A percentile compares a stretch with the other conserved stretches of the same genome.
phyloP scores from a whole-genome alignment of 2,888 invertebrate species.

The Apeira syringaria region DNA sequence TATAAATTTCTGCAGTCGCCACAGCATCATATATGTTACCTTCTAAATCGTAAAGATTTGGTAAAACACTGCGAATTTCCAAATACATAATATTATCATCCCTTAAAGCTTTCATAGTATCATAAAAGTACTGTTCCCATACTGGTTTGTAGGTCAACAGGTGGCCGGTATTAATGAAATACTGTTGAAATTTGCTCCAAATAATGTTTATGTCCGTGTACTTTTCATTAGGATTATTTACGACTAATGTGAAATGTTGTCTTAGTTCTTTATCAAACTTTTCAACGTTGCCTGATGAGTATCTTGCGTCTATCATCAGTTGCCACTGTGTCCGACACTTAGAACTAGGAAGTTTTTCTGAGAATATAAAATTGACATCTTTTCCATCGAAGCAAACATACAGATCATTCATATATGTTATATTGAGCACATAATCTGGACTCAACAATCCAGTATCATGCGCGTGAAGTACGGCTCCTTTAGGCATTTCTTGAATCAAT shows the following conservation, averaged over 20 bases:
- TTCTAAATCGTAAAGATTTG: conserved; percentile 86
- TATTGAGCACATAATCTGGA: conserved; percentile 83
- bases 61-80: conserved; percentile 86
- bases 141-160: conserved; percentile 85
- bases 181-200: conserved; percentile 83
- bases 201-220: conserved; percentile 83
- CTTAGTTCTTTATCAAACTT: conserved; percentile 81
- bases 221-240: conserved; percentile 64
- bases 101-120: conserved; percentile 84
- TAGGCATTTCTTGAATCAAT: conserved; percentile 87
- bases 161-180: conserved; percentile 78
- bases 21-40: conserved; percentile 80
- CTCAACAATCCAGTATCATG: conserved; percentile 86
- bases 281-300: conserved; percentile 64
- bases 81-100: conserved; percentile 88
- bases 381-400: conserved; percentile 75
- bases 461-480: conserved; percentile 88
- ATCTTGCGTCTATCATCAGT: conserved; percentile 72
- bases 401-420: conserved; percentile 85
- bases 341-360: conserved; percentile 41
- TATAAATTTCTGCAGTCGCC: conserved; percentile 82
- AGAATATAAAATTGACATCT: conserved; percentile 53
- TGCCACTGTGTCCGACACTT: conserved; percentile 70
- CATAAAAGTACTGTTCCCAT: conserved; percentile 86
- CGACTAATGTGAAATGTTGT: conserved; percentile 80